phyloP scores from a whole-genome alignment of 2,888 invertebrate species.

The Drosophila birchii region DNA sequence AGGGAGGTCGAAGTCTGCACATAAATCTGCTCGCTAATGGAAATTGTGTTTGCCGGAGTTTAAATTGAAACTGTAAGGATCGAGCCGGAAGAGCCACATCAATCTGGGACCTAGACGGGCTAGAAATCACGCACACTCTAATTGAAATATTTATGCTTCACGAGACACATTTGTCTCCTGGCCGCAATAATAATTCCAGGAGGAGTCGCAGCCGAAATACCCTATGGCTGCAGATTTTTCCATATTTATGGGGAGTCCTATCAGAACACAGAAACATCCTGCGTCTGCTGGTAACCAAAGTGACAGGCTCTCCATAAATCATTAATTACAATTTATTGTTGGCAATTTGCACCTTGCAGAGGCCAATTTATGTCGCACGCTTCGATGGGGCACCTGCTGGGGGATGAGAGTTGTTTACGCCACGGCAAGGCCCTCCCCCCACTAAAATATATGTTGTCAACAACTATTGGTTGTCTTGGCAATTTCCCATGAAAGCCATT shows the following conservation, averaged over 20 bases:
- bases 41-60: slow-evolving; percentile 35
- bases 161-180: slow-evolving; percentile 54
- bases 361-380: slow-evolving; percentile 68
- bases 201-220: slow-evolving; percentile 28
- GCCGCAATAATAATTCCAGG: background rate
- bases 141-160: slow-evolving; percentile 71
- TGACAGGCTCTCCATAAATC: slow-evolving; percentile 60
- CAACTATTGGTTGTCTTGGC: slow-evolving; percentile 62
- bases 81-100: background rate
- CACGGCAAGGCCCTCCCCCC: slow-evolving; percentile 27
- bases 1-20: slow-evolving; percentile 26
- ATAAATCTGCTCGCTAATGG: slow-evolving; percentile 60
- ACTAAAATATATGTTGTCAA: slow-evolving; percentile 56
- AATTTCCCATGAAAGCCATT: slow-evolving; percentile 26
- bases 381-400: slow-evolving; percentile 12
- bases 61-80: slow-evolving; percentile 15
- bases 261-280: slow-evolving; percentile 5
- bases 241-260: background rate
- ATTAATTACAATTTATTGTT: slow-evolving; percentile 78
- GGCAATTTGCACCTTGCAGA: slow-evolving; percentile 74
- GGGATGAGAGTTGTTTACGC: slow-evolving; percentile 64
- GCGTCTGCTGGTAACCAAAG: slow-evolving; percentile 10
- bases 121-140: slow-evolving; percentile 65
- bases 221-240: background rate
- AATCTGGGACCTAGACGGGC: slow-evolving; percentile 5